Base-by-base conservation (phyloP, 2,797 vertebrate species). In the Melanotaenia maccullochi region DNA sequence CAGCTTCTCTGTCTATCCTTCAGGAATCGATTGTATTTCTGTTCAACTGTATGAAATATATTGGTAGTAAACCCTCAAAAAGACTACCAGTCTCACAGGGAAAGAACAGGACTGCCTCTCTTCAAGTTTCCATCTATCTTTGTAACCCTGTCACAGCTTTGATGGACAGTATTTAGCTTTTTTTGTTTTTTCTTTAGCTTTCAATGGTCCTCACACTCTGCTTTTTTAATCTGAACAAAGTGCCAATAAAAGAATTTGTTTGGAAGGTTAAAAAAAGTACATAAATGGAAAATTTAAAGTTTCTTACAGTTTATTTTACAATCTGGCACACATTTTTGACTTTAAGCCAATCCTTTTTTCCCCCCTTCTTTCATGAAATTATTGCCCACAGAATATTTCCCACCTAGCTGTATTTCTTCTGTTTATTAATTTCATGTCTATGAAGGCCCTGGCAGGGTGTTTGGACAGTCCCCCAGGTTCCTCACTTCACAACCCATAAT, bases 231-330 rank as follows among this genome's bases (percentile, higher is more conserved):
- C 14, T 76, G 68, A 81, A 81, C 67, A 78, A 67, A 68, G 49
- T 82, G 58, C 60, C 63, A 38, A 57, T 44, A 71, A 56, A 60
- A 60, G 32, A 25, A 49, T 78, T 64, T 71, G 71, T 73, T 66
- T 75, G 83, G 78, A 86, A 83, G 77, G 42, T 44, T 44, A 4
- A 44, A 55, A 55, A 55, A 55, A 16, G 51, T 56, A 72, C 51
- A 32, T 66, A 42, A 8, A 51, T 55, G 67, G 74, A 86, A 76
- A 72, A 74, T 11, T 58, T 3, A 11, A 68, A 30, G 35, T 30
- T 91, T 88, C 84, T 85, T 78, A 60, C 62, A 62, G 71, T 69
- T 65, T 73, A 81, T 79, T 89, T 87, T 87, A 82, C 79, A 78
- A 59, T 60, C 64, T 83, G 74, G 75, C 76, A 66, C 60, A 42